Evolutionary conservation across 2,797 vertebrate species (phyloP).

Genomic region (Rhynchonycteris naso): DNA sequence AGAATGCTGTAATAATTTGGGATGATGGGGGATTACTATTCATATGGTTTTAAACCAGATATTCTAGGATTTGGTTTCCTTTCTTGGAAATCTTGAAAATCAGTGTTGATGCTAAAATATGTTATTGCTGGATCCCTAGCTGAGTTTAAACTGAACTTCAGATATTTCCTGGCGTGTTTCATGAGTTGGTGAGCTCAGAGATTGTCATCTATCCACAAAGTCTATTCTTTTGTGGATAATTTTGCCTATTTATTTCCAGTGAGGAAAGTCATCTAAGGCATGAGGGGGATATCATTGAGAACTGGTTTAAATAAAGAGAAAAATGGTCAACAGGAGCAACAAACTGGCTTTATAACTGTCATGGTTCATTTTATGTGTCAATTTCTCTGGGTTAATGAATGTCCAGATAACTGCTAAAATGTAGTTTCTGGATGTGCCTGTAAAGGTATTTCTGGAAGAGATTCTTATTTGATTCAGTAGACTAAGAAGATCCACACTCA

Average conservation of each 20-base stretch:
- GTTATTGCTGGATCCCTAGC: not conserved
- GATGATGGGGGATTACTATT: not conserved
- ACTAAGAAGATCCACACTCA: not conserved
- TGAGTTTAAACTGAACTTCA: conserved; percentile 40
- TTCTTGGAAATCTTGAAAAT: not conserved
- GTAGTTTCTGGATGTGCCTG: not conserved
- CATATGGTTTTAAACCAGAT: not conserved
- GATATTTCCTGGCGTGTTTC: not conserved
- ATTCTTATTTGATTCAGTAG: not conserved
- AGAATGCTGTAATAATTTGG: not conserved
- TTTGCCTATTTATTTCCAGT: not conserved
- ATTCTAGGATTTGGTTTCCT: not conserved
- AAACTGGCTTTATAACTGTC: not conserved
- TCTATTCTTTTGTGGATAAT: not conserved
- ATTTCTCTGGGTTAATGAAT: not conserved
- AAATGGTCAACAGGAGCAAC: not conserved
- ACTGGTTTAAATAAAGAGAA: not conserved
- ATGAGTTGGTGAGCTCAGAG: not conserved
- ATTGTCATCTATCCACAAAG: not conserved
- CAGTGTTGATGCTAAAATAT: not conserved
- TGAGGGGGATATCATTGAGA: fast-evolving
- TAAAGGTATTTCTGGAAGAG: not conserved
- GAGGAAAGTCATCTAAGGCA: not conserved
- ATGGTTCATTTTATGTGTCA: not conserved
- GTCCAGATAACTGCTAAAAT: not conserved